Evolutionary conservation across 92 coral and sea anemone species (phyloP).

Genomic region (Epizoanthus rinbou): DNA sequence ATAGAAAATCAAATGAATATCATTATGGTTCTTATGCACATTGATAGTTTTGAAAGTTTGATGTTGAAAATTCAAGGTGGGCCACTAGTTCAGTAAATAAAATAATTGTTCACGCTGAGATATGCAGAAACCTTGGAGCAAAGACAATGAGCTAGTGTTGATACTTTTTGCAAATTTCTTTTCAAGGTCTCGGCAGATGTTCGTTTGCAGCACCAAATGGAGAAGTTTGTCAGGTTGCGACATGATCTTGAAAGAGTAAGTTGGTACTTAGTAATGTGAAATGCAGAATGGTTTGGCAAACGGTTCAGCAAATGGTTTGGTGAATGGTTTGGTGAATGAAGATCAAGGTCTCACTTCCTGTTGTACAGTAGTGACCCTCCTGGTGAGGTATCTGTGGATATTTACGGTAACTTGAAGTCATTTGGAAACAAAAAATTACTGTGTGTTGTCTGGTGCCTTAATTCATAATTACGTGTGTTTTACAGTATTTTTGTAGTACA

Average conservation of each 20-base stretch:
- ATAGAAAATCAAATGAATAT: too few relatives aligned
- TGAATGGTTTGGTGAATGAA: background rate
- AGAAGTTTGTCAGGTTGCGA: constrained; percentile 83
- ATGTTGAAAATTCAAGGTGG: background rate
- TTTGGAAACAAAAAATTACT: too few relatives aligned
- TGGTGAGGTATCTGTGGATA: too few relatives aligned
- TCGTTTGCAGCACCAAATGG: constrained; percentile 83
- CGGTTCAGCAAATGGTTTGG: background rate
- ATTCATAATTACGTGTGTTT: too few relatives aligned
- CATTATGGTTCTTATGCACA: too few relatives aligned
- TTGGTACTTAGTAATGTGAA: background rate
- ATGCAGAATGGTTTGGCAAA: background rate
- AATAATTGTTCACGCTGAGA: too few relatives aligned
- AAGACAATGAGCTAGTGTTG: background rate
- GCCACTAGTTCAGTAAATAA: background rate
- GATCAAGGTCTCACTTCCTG: too few relatives aligned
- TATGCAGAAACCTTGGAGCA: background rate
- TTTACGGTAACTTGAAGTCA: too few relatives aligned
- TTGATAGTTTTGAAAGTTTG: too few relatives aligned
- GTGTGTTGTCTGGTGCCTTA: too few relatives aligned
- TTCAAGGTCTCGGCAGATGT: constrained; percentile 58
- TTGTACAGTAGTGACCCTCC: too few relatives aligned
- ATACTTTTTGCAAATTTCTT: background rate
- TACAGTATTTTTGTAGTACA: too few relatives aligned
- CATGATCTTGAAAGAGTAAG: constrained; percentile 97